These are phyloP conservation scores for Bufotes viridis DNA, from an alignment of 2,797 vertebrate species.

Conservation along the genomic window DNA sequence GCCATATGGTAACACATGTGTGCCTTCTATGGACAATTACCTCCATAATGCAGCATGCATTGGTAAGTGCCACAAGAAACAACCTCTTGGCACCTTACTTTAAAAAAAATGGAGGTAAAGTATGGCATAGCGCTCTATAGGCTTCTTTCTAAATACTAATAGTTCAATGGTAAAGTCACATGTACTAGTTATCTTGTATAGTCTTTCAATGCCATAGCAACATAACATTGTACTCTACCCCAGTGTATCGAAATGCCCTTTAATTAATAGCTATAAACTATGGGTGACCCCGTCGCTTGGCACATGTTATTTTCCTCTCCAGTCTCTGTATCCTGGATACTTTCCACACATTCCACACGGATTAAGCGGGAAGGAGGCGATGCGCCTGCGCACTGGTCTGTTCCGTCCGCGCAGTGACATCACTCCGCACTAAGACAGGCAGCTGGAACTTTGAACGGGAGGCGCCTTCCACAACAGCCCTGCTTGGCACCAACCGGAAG, in stretches of 20 bases:
- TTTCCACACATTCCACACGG: conserved; percentile 32
- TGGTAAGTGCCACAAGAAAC: too few relatives aligned
- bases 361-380: conserved; percentile 3
- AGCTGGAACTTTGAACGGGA: background rate
- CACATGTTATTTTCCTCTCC: conserved; percentile 10
- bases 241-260: background rate
- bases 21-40: too few relatives aligned
- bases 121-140: too few relatives aligned
- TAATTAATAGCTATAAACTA: conserved; percentile 16
- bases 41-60: too few relatives aligned
- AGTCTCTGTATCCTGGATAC: conserved; percentile 6
- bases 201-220: background rate
- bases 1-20: too few relatives aligned
- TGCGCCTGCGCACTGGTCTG: background rate
- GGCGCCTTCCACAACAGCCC: background rate
- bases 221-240: background rate
- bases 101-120: too few relatives aligned
- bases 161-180: too few relatives aligned
- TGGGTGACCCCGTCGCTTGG: background rate
- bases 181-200: background rate
- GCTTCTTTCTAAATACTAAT: too few relatives aligned
- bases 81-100: too few relatives aligned
- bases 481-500: background rate
- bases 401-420: background rate
- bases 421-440: background rate